Percentiles rank a stretch among this genome's conserved stretches.
Evolutionary conservation across 2,888 invertebrate genomes (phyloP).

Genomic region (Timandra comae): DNA sequence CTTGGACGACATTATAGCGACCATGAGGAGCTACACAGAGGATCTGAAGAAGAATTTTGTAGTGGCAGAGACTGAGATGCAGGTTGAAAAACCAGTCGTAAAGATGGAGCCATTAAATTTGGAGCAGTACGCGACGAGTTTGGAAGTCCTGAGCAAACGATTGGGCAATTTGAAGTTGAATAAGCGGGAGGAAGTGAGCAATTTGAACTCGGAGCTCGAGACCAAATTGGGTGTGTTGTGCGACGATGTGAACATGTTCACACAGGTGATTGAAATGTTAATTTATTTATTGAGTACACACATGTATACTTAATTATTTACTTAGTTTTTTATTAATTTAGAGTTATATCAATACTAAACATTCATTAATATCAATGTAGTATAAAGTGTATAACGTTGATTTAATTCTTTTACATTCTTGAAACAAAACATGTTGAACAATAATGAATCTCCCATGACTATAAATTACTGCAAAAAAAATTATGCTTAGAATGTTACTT

Average conservation of each 20-base stretch:
- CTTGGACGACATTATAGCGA: slow-evolving; percentile 45
- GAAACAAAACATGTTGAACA: no score
- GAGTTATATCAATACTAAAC: no score
- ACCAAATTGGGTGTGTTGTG: slow-evolving; percentile 46
- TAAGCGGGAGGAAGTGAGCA: slow-evolving; percentile 30
- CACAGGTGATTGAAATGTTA: no score
- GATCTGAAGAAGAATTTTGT: slow-evolving; percentile 44
- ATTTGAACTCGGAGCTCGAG: slow-evolving; percentile 47
- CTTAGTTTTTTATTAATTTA: no score
- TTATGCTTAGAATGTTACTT: no score
- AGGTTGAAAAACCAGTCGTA: slow-evolving; percentile 8
- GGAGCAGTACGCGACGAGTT: slow-evolving; percentile 45
- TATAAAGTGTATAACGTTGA: no score
- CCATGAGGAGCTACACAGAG: slow-evolving; percentile 51
- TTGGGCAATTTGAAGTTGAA: slow-evolving; percentile 45
- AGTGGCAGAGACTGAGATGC: slow-evolving; percentile 19
- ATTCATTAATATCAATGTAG: no score
- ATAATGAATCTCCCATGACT: no score
- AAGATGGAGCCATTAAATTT: slow-evolving; percentile 40
- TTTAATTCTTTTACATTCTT: no score
- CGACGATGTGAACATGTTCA: slow-evolving; percentile 55
- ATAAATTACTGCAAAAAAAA: no score
- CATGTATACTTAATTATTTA: no score
- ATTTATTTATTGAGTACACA: no score
- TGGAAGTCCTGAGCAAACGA: slow-evolving; percentile 55